Conservation (phyloP, 2,797 vertebrate species). For the Muraenolepis orangiensis region DNA sequence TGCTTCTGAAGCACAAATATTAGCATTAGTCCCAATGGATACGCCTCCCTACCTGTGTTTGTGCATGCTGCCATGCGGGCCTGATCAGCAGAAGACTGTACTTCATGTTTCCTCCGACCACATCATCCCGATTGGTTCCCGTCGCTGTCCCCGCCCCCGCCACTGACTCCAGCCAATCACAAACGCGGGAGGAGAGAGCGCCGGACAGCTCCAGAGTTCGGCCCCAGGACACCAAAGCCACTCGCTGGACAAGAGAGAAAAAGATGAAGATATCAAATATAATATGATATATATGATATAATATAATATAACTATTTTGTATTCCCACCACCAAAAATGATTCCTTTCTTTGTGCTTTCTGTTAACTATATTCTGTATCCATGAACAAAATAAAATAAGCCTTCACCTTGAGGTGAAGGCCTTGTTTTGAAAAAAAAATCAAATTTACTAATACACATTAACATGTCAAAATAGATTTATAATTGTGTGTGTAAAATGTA, state of each 20-base stretch:
- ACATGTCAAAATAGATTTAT: no score
- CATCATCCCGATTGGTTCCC: neutral
- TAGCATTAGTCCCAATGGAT: neutral
- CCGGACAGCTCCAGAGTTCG: constrained; percentile 76
- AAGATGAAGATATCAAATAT: neutral
- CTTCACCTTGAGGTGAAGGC: neutral
- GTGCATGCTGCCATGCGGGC: constrained; percentile 29
- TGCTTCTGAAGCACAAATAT: constrained; percentile 12
- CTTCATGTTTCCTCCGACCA: constrained; percentile 21
- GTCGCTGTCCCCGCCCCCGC: constrained; percentile 18
- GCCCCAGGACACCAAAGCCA: constrained; percentile 79
- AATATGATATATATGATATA: no score
- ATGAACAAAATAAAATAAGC: neutral
- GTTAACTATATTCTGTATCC: neutral
- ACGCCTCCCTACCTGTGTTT: constrained; percentile 33
- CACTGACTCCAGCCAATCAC: constrained; percentile 68
- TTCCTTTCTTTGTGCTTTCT: neutral
- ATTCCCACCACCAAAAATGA: neutral
- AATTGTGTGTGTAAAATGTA: neutral
- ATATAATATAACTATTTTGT: no score
- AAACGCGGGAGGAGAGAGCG: constrained; percentile 51
- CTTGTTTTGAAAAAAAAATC: neutral
- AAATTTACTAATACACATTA: neutral
- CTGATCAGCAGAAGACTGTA: constrained; percentile 67
- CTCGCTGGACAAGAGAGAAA: constrained; percentile 66